Evolutionary conservation across 23 tunicate genomes (phyloP).

Genomic region (Clavelina lepadiformis): DNA sequence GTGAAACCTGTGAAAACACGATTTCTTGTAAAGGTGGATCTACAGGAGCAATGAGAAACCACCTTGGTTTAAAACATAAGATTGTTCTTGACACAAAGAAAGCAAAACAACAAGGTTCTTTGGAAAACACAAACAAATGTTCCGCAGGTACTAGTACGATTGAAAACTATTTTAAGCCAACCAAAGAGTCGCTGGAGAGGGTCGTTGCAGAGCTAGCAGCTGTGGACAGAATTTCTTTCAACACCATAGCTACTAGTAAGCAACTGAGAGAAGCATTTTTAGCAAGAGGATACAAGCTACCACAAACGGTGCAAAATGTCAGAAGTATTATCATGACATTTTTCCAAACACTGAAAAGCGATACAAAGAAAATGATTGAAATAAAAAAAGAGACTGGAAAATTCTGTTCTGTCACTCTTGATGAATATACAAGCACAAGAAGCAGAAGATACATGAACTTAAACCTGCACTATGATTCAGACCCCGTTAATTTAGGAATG

Average conservation of each 20-base stretch:
- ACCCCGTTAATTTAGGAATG: conserved; percentile 42
- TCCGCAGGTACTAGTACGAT: conserved; percentile 21
- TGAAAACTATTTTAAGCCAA: conserved; percentile 33
- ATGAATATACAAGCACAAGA: conserved; percentile 31
- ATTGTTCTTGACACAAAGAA: too few relatives aligned
- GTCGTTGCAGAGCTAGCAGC: conserved; percentile 56
- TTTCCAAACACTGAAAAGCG: conserved; percentile 40
- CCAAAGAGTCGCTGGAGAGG: conserved; percentile 48
- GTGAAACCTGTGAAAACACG: too few relatives aligned
- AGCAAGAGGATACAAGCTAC: conserved; percentile 53
- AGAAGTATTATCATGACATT: conserved; percentile 44
- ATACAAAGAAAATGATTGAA: conserved; percentile 25
- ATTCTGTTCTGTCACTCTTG: conserved; percentile 41
- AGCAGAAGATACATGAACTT: conserved; percentile 44
- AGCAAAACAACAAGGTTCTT: too few relatives aligned
- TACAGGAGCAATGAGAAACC: too few relatives aligned
- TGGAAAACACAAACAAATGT: too few relatives aligned
- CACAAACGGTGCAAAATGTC: conserved; percentile 35
- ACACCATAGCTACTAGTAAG: conserved; percentile 49
- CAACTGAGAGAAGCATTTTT: conserved; percentile 51
- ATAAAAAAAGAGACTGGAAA: conserved; percentile 21
- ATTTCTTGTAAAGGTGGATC: too few relatives aligned
- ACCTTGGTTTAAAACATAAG: too few relatives aligned
- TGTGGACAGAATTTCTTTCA: conserved; percentile 49
- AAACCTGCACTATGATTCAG: conserved; percentile 49